Base-by-base conservation (phyloP, 2,888 invertebrate species). In the Lepeophtheirus nordmannii region DNA sequence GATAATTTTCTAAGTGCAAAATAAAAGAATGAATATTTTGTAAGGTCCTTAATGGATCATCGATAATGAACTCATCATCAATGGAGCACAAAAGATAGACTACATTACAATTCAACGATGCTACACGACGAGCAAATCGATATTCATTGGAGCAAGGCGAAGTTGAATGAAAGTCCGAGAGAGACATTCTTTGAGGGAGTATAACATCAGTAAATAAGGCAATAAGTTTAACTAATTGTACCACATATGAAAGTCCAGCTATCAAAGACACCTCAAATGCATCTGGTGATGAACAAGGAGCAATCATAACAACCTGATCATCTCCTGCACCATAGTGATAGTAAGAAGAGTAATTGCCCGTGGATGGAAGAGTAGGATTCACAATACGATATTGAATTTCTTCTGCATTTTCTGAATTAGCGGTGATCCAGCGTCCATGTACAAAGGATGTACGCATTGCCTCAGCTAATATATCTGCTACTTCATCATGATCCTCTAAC, bases 321-420 rank as follows among this genome's bases (percentile, higher is more conserved):
- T 60, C 60, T 17, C 38, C 30, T 30, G 22, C 20, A 30, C 57
- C 57, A 30, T 30, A 30, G 30, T 30, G 30, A 22, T 37, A 37
- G 60, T 60, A 60, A 17, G 17, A 23, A 11, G 38, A 11, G 23
- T 53, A 53, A 23, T 57, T 56, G 20, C 57, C 53, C 14, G 56
- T 20, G 11, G 41, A 56, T 10, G 64, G 14, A 10, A 64, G 53
- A 10, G 11, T 11, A 11, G 64, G 57, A 14, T 14, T 30, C n/a
- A 64, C 64, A 58, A 64, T 46, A 10, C 64, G 53, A 37, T 56
- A 56, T n/a, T 17, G 56, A 3, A 57, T 53, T 30, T 64, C 64
- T 12, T 46, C 30, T 10, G 41, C 10, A 10, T 53, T 23, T 1
- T 57, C 56, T 17, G 60, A 37, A 30, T 60, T 60, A 17, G 53